These are phyloP conservation scores for Melieria crassipennis DNA, from an alignment of 2,888 invertebrate species.

Conservation along the genomic window DNA sequence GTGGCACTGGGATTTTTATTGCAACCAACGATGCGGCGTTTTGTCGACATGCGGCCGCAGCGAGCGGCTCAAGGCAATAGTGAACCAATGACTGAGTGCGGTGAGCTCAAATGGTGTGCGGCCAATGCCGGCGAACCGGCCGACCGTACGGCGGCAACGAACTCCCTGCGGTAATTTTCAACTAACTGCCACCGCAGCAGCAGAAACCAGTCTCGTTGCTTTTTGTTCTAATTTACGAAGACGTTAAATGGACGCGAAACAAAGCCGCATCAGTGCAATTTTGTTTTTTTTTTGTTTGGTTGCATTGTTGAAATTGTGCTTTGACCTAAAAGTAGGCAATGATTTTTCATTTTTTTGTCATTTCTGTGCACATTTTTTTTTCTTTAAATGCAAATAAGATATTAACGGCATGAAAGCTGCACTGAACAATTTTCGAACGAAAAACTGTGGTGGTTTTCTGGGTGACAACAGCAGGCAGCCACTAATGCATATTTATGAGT, in stretches of 20 bases:
- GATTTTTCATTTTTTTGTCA: not conserved
- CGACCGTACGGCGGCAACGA: not conserved
- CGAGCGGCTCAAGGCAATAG: no score
- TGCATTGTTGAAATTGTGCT: conserved; percentile 3
- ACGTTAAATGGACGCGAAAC: not conserved
- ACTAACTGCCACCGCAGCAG: not conserved
- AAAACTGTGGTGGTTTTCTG: not conserved
- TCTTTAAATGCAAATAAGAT: not conserved
- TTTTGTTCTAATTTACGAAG: not conserved
- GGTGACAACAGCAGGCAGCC: not conserved
- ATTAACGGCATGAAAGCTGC: no score
- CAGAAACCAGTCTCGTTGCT: not conserved
- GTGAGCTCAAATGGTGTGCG: no score
- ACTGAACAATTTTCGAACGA: not conserved
- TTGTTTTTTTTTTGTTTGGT: not conserved
- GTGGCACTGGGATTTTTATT: not conserved
- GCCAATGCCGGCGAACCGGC: not conserved
- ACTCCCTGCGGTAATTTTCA: conserved; percentile 6
- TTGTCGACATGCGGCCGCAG: no score
- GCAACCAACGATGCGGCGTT: not conserved
- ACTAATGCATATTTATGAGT: not conserved
- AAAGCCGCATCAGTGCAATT: not conserved
- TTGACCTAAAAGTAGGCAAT: conserved; percentile 12
- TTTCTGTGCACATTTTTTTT: not conserved
- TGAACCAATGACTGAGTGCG: no score